phyloP scores from a whole-genome alignment of 2,888 invertebrate species.

The Tachina lurida region DNA sequence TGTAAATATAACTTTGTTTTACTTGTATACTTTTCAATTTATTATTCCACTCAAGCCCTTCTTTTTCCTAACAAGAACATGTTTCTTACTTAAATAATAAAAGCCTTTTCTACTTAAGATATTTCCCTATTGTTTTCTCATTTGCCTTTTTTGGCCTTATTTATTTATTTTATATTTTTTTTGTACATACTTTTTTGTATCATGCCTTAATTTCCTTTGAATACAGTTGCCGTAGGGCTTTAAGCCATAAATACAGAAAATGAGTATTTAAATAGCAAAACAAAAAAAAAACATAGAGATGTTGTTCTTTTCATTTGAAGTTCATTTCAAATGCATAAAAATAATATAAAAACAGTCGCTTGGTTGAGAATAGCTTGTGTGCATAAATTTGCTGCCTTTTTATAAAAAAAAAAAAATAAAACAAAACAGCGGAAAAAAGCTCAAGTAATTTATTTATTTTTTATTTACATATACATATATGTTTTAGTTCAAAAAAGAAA shows the following conservation, averaged over 20 bases:
- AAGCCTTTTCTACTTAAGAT: neutral
- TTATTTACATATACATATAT: neutral
- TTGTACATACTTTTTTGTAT: neutral
- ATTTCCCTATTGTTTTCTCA: constrained; percentile 6
- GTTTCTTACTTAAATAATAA: neutral
- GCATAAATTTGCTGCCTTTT: too few species aligned
- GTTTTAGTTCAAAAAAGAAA: neutral
- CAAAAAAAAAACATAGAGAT: constrained; percentile 31
- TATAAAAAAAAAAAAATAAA: neutral
- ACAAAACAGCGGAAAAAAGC: neutral
- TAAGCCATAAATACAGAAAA: constrained; percentile 28
- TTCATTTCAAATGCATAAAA: constrained; percentile 45
- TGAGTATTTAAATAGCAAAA: constrained; percentile 23
- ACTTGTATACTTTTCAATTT: too few species aligned
- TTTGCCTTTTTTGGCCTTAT: constrained; percentile 63
- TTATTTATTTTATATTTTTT: neutral
- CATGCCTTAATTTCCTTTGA: constrained; percentile 59
- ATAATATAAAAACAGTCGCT: constrained; percentile 18
- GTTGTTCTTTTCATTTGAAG: constrained; percentile 51
- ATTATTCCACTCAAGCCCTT: too few species aligned
- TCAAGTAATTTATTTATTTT: neutral
- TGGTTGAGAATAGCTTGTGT: neutral
- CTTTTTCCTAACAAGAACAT: neutral
- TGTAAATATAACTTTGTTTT: too few species aligned
- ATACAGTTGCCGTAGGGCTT: constrained; percentile 25